phyloP scores from a whole-genome alignment of 2,797 vertebrate species.

The Pangasius mekongensis region DNA sequence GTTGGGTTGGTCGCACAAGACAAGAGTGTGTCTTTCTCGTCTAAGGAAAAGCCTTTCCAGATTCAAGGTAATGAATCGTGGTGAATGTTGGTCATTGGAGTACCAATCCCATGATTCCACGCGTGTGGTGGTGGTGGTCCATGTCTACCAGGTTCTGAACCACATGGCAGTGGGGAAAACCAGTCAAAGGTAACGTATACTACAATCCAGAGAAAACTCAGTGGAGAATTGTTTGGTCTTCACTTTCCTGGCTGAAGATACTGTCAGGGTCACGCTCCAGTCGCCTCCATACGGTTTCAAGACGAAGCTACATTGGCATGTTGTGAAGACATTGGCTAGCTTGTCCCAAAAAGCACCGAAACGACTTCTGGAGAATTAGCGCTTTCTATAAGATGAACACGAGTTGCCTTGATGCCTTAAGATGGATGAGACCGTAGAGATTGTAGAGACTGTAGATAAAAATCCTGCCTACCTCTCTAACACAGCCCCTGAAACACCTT shows the following conservation, averaged over 20 bases:
- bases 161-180: conserved; percentile 13
- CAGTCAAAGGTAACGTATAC: conserved; percentile 15
- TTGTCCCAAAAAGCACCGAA: conserved; percentile 44
- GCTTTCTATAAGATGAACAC: background rate
- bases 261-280: conserved; percentile 2
- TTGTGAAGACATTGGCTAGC: conserved; percentile 37
- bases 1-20: conserved; percentile 3
- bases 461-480: conserved; percentile 17
- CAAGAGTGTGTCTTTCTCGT: conserved; percentile 30
- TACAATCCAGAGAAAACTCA: background rate
- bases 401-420: background rate
- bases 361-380: conserved; percentile 10
- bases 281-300: conserved; percentile 14
- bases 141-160: conserved; percentile 5
- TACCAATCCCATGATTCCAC: conserved; percentile 38
- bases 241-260: conserved; percentile 21
- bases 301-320: conserved; percentile 31
- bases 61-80: conserved; percentile 63
- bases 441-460: conserved; percentile 2
- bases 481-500: conserved; percentile 9
- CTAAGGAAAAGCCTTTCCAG: conserved; percentile 63
- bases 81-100: conserved; percentile 70
- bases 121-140: background rate
- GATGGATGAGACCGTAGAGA: conserved; percentile 3
- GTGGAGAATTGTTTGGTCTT: conserved; percentile 31